Evolutionary conservation across 2,797 vertebrate species (phyloP), one percentile per base, ranked within the genome.

Genomic region (Valencia hispanica): DNA sequence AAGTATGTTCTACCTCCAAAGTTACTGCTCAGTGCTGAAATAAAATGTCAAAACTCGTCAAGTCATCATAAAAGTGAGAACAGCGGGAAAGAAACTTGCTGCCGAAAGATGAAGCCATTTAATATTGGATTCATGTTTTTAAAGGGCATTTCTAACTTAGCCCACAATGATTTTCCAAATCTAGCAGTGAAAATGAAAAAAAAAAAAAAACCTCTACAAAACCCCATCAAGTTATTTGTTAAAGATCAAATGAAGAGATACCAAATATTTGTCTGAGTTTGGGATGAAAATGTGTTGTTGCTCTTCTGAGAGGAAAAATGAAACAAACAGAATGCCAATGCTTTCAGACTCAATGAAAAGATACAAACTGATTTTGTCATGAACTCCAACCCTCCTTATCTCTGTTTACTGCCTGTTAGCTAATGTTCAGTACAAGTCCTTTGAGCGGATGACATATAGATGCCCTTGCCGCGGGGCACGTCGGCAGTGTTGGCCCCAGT

Each of bases 391-490:
- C 57, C 59, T 12, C 0, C 43, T 61, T 87, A 86, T 88, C 84
- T 84, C 63, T 51, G 75, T 41, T 72, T 30, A 9, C 77, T 47
- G 22, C 39, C 83, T 85, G 77, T 81, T 50, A 25, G 81, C 78
- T 69, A 47, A 76, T 41, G 63, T 76, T 30, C 39, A 15, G 48
- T 36, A 86, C 87, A 73, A 79, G 61, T 68, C 80, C 68, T 79
- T 10, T 1, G 65, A 82, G 83, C 84, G 75, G 86, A 90, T 90
- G 88, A 84, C 89, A 84, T 15, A 22, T 10, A 85, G 86, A 88
- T 91, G 91, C 85, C 89, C 89, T 92, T 91, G 91, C 88, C 79
- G 75, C 2, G 27, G 85, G 83, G 86, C 87, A 90, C 85, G 72
- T 88, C 70, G 73, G 84, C 87, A 82, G 79, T 22, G 71, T 85